Conservation (phyloP, 2,113 vertebrate species). For the Vireo altiloquus region DNA sequence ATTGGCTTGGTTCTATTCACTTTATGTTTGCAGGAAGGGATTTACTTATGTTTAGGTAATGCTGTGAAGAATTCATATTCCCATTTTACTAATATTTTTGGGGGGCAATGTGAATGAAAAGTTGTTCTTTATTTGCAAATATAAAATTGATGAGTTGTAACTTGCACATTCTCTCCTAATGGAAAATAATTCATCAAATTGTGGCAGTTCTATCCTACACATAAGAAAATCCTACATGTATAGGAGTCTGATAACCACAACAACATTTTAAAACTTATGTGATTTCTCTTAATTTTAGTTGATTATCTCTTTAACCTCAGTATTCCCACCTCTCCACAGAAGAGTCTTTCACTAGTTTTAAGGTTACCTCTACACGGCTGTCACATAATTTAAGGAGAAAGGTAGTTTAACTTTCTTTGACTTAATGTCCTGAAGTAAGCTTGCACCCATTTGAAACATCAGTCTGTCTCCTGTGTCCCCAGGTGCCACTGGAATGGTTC, state of each 20-base stretch:
- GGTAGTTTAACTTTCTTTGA: not conserved
- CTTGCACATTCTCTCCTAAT: not conserved
- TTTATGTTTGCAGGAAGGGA: not conserved
- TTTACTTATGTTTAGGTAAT: not conserved
- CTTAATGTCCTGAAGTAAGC: not conserved
- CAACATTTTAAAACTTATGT: not conserved
- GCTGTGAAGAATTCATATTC: not conserved
- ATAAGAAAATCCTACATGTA: not conserved
- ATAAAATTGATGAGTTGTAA: not conserved
- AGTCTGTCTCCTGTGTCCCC: not conserved
- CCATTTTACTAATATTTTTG: not conserved
- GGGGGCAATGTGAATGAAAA: not conserved
- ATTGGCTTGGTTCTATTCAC: not conserved
- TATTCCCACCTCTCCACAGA: not conserved
- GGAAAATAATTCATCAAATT: not conserved
- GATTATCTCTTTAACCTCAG: not conserved
- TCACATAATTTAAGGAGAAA: not conserved
- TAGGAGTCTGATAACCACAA: not conserved
- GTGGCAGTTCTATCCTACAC: not conserved
- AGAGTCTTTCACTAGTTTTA: not conserved
- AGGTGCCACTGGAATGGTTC: accelerated
- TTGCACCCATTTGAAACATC: not conserved
- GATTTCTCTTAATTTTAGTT: not conserved
- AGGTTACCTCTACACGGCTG: not conserved
- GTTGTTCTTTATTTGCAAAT: not conserved